phyloP scores from a whole-genome alignment of 2,797 vertebrate genomes.

The Hyperoplus lanceolatus region DNA sequence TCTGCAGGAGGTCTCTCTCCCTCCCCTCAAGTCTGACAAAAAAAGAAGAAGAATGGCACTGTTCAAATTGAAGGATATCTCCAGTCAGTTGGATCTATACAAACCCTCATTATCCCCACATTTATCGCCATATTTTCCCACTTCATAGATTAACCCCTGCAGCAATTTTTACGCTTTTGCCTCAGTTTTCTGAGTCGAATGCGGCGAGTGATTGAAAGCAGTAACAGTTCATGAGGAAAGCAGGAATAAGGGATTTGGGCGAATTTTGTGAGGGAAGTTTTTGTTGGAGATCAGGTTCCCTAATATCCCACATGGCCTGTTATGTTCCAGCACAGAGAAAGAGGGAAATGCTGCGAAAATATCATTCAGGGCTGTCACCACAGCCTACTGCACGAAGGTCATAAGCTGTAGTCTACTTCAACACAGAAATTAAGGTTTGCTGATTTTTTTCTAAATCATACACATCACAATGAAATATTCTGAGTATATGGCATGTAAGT shows the following conservation, averaged over 20 bases:
- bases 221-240: background rate
- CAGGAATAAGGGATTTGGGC: slow-evolving; percentile 53
- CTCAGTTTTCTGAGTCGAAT: slow-evolving; percentile 26
- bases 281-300: slow-evolving; percentile 62
- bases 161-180: background rate
- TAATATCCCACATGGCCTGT: slow-evolving; percentile 49
- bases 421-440: background rate
- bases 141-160: slow-evolving; percentile 19
- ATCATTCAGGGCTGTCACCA: slow-evolving; percentile 26
- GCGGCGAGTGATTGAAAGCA: slow-evolving; percentile 16
- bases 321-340: slow-evolving; percentile 38
- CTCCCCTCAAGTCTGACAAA: slow-evolving; percentile 9
- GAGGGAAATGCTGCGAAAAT: slow-evolving; percentile 46
- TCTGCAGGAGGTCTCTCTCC: slow-evolving; percentile 42
- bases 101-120: slow-evolving; percentile 8
- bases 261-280: slow-evolving; percentile 61
- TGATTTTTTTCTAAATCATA: background rate
- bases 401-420: slow-evolving; percentile 24
- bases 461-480: background rate
- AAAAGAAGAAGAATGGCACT: background rate
- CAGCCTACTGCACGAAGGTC: slow-evolving; percentile 12
- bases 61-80: background rate
- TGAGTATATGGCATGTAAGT: background rate
- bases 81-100: background rate
- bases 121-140: background rate